Conservation (phyloP, 2,113 vertebrate species). For the Brachypodius melanocephalos region DNA sequence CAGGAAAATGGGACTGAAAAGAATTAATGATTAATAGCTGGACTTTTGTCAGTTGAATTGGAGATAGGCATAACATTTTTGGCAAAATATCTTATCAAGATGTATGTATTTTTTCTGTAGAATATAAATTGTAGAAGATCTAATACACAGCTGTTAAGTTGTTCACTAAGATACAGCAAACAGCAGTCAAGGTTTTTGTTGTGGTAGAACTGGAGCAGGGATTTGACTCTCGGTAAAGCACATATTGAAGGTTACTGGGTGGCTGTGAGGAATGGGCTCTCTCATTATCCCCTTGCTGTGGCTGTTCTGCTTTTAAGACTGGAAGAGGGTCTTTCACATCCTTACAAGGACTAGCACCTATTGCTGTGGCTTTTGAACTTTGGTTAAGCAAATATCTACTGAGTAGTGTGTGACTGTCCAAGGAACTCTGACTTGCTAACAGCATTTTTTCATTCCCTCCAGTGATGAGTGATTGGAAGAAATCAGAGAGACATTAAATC, state of each 20-base stretch:
- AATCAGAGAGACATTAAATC: not conserved
- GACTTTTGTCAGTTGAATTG: not conserved
- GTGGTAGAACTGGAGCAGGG: not conserved
- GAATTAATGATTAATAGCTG: not conserved
- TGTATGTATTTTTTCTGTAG: not conserved
- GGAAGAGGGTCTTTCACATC: not conserved
- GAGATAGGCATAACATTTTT: not conserved
- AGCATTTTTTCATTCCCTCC: not conserved
- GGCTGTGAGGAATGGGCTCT: not conserved
- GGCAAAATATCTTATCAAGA: not conserved
- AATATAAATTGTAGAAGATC: not conserved
- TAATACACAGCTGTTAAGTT: not conserved
- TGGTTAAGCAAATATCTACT: not conserved
- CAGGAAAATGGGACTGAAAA: not conserved
- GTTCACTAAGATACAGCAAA: not conserved
- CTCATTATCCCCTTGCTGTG: not conserved
- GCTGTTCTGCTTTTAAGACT: not conserved
- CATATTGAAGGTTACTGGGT: not conserved
- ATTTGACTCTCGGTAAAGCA: not conserved
- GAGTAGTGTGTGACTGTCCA: rapidly evolving
- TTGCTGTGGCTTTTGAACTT: not conserved
- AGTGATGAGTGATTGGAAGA: not conserved
- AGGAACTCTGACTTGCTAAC: not conserved
- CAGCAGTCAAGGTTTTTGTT: not conserved
- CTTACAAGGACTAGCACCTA: not conserved